These are phyloP conservation scores for Leuciscus waleckii DNA, from an alignment of 2,797 vertebrate genomes.

Conservation along the genomic window DNA sequence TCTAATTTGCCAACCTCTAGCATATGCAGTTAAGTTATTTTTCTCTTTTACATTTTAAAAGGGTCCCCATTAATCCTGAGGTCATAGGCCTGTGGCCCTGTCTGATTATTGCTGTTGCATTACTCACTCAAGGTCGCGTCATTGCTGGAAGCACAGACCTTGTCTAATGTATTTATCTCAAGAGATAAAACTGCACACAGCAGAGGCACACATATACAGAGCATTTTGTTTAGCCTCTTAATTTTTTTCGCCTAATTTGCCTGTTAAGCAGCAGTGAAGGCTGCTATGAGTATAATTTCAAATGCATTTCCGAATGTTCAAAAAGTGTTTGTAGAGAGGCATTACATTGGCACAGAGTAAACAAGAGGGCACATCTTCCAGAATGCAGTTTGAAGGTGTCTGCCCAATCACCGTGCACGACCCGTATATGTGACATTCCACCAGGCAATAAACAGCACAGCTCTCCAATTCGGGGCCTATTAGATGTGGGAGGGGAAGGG, in stretches of 20 bases:
- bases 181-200: constrained; percentile 57
- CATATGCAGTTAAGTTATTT: constrained; percentile 67
- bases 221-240: constrained; percentile 15
- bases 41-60: constrained; percentile 71
- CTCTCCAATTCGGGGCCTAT: constrained; percentile 26
- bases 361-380: constrained; percentile 59
- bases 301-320: neutral
- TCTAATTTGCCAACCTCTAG: constrained; percentile 45
- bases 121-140: constrained; percentile 79
- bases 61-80: constrained; percentile 63
- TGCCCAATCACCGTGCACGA: constrained; percentile 69
- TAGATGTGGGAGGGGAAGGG: constrained; percentile 21
- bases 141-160: constrained; percentile 73
- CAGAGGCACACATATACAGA: constrained; percentile 31
- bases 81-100: constrained; percentile 65
- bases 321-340: neutral
- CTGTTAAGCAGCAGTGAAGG: neutral
- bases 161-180: constrained; percentile 76
- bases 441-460: constrained; percentile 62
- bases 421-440: constrained; percentile 76
- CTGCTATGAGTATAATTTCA: constrained; percentile 3
- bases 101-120: constrained; percentile 71
- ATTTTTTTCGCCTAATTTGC: neutral
- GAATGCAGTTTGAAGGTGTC: constrained; percentile 73
- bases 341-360: constrained; percentile 43